A percentile compares a stretch with the other conserved stretches of the same genome.
Conservation (phyloP, 2,113 vertebrate genomes). For the Lepus europaeus region DNA sequence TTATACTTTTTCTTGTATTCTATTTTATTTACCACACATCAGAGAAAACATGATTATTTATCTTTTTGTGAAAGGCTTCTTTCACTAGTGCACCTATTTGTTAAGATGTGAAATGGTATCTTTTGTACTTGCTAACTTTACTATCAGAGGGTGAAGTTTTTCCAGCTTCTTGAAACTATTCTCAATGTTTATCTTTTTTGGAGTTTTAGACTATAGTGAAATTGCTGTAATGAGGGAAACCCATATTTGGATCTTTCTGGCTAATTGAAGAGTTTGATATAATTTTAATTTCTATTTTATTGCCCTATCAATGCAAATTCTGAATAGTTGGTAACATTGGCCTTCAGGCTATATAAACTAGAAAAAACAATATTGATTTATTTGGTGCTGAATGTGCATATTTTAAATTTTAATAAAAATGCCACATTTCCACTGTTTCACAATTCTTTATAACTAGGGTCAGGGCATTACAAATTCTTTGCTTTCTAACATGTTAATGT, state of each 20-base stretch:
- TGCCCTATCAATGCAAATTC: constrained; percentile 81
- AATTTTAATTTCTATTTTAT: constrained; percentile 84
- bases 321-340: constrained; percentile 75
- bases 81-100: not conserved
- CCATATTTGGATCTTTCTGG: constrained; percentile 66
- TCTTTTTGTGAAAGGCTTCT: too few species aligned
- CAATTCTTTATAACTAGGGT: constrained; percentile 64
- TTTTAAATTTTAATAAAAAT: constrained; percentile 82
- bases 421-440: constrained; percentile 55
- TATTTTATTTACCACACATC: too few species aligned
- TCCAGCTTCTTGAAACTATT: not conserved
- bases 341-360: constrained; percentile 75
- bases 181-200: constrained; percentile 3
- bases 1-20: too few species aligned
- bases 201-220: not conserved
- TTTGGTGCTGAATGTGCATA: constrained; percentile 74
- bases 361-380: constrained; percentile 75
- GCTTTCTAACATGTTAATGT: constrained; percentile 36
- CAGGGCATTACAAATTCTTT: constrained; percentile 59
- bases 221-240: not conserved
- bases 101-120: not conserved
- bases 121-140: constrained; percentile 36
- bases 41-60: too few species aligned
- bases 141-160: not conserved
- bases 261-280: constrained; percentile 70